Percentiles rank a stretch among this genome's conserved stretches.
Evolutionary conservation across 2,113 vertebrate genomes (phyloP).

Genomic region (Rhinopithecus roxellana): DNA sequence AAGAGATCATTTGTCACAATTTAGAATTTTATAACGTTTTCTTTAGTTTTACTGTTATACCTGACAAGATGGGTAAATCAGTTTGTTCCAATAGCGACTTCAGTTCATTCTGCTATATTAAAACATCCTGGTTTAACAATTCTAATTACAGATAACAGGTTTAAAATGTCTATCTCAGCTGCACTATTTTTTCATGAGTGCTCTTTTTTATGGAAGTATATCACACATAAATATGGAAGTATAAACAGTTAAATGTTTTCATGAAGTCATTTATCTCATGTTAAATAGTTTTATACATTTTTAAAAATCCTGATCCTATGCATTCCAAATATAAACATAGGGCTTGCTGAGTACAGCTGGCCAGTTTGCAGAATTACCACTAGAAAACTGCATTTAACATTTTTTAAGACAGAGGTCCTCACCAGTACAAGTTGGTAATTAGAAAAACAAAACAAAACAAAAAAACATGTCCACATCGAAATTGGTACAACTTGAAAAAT

Average conservation of each 20-base stretch:
- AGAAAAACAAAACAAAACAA: neutral
- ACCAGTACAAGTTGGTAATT: neutral
- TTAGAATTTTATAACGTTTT: constrained; percentile 28
- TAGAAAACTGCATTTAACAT: constrained; percentile 9
- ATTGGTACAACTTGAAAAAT: neutral
- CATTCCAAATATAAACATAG: constrained; percentile 32
- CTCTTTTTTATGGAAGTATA: neutral
- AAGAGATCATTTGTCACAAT: constrained; percentile 35
- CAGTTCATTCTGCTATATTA: constrained; percentile 39
- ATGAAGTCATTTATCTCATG: constrained; percentile 23
- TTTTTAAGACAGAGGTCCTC: neutral
- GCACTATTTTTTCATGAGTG: constrained; percentile 56
- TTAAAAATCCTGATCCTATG: neutral
- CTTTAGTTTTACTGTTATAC: constrained; percentile 62
- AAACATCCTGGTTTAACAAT: constrained; percentile 37
- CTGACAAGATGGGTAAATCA: constrained; percentile 63
- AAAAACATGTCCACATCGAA: neutral
- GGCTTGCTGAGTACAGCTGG: neutral
- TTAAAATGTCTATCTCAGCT: constrained; percentile 56
- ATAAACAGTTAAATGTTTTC: constrained; percentile 36
- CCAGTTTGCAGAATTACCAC: constrained; percentile 39
- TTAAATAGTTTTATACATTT: constrained; percentile 51
- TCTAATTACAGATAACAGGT: constrained; percentile 45
- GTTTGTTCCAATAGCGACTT: constrained; percentile 43
- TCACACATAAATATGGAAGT: constrained; percentile 39